Evolutionary conservation across 2,113 vertebrate species (phyloP), one percentile per base, ranked within the genome.

Genomic region (Thermophis baileyi): DNA sequence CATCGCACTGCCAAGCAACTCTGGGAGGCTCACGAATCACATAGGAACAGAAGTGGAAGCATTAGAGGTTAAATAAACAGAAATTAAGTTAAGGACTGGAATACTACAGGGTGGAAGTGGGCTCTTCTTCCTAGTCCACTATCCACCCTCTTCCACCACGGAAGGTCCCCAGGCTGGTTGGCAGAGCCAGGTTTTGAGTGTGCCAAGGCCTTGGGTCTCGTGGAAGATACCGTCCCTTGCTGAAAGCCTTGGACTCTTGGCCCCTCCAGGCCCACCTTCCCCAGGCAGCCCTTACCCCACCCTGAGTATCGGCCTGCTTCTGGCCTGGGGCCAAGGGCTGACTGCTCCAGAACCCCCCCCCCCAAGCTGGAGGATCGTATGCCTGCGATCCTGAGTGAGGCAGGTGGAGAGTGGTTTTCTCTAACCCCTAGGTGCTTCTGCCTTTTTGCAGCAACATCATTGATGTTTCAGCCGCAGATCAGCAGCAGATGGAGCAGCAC

Each of bases 401-500:
- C n/a, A 35, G 47, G n/a, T 1, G 49, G 20, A 1, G 22, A 85
- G 44, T 1, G 11, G 60, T 24, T 86, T 24, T 8, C 27, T 22
- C 47, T 57, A n/a, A 24, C 4, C 40, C 0, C 85, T 85, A 54
- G 69, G n/a, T 0, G 88, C 10, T 93, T 51, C 25, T 90, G 22
- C 91, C 91, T 93, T 14, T 54, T 85, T 3, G 7, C 95, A 99
- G 99, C 97, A 99, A 99, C 95, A 99, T 99, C 96, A 99, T 99
- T 0, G 99, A 99, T 11, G 99, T 99, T 88, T 99, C 99, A 0
- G 99, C 99, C 51, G 98, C 99, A 0, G 99, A 99, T 91, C 99
- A 99, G 3, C 98, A 99, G 96, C 98, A 99, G 93, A 99, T 99
- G 98, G 99, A 99, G 95, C 99, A 99, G 94, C 99, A 99, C 2